Conservation (phyloP, 2,888 invertebrate genomes). For the Tetragnatha montana region DNA sequence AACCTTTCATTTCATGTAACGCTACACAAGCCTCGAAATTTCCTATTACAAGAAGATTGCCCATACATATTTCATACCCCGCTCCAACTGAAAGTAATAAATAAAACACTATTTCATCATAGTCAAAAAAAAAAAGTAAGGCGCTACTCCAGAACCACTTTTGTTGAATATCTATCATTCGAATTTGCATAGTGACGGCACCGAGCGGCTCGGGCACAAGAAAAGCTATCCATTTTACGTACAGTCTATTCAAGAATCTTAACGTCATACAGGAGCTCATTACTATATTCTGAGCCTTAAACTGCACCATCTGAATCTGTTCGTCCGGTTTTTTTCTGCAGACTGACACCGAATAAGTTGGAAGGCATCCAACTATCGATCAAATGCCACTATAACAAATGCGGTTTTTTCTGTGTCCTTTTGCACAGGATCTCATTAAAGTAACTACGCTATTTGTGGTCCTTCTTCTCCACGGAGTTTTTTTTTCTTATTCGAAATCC, state of each 20-base stretch:
- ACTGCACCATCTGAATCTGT: slow-evolving; percentile 25
- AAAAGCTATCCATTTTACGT: slow-evolving; percentile 36
- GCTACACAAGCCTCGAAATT: not conserved
- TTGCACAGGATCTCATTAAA: slow-evolving; percentile 37
- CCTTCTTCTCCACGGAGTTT: slow-evolving; percentile 4
- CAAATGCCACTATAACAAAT: slow-evolving; percentile 20
- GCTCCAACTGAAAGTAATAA: slow-evolving; percentile 13
- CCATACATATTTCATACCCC: slow-evolving; percentile 27
- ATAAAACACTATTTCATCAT: slow-evolving; percentile 30
- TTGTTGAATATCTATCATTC: slow-evolving; percentile 24
- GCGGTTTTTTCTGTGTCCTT: slow-evolving; percentile 31
- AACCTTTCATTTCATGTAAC: not conserved
- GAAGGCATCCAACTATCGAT: slow-evolving; percentile 55
- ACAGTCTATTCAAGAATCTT: slow-evolving; percentile 18
- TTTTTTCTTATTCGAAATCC: slow-evolving; percentile 2
- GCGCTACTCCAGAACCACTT: slow-evolving; percentile 16
- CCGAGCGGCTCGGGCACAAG: not conserved
- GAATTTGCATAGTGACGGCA: slow-evolving; percentile 21
- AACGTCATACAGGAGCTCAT: slow-evolving; percentile 17
- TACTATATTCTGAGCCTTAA: slow-evolving; percentile 34
- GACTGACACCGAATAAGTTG: slow-evolving; percentile 49
- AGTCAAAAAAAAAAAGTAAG: slow-evolving; percentile 5
- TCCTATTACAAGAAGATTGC: slow-evolving; percentile 21
- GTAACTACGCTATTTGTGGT: slow-evolving; percentile 29
- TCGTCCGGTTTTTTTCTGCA: not conserved